Conservation (phyloP, 2,113 vertebrate genomes). For the Zosterops japonicus region DNA sequence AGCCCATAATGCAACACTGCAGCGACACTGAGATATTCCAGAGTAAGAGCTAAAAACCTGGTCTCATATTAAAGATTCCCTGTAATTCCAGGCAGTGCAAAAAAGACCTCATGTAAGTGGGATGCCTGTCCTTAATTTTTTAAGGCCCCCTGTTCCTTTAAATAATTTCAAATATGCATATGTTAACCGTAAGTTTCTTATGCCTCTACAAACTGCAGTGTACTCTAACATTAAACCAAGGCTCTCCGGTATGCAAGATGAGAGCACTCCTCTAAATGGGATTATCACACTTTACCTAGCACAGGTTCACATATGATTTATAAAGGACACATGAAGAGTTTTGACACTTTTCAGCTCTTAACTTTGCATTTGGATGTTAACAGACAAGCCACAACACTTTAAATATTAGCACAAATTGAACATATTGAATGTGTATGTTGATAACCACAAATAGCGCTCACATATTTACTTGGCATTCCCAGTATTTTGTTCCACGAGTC, state of each 20-base stretch:
- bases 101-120: not conserved
- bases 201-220: not conserved
- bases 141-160: not conserved
- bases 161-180: not conserved
- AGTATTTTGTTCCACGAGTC: not conserved
- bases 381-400: not conserved
- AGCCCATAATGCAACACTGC: fast-evolving
- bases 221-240: not conserved
- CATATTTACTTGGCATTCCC: not conserved
- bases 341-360: not conserved
- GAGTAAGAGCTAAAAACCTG: not conserved
- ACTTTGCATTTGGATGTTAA: not conserved
- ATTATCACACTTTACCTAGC: not conserved
- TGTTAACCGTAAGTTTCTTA: not conserved
- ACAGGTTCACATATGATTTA: fast-evolving
- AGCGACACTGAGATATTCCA: not conserved
- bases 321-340: not conserved
- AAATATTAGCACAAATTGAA: not conserved
- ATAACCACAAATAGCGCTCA: not conserved
- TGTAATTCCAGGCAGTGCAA: not conserved
- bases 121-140: not conserved
- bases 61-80: fast-evolving
- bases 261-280: not conserved
- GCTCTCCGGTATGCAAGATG: not conserved
- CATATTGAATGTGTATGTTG: not conserved